phyloP scores from a whole-genome alignment of 92 coral and sea anemone genomes.

The Palythoa grandis region DNA sequence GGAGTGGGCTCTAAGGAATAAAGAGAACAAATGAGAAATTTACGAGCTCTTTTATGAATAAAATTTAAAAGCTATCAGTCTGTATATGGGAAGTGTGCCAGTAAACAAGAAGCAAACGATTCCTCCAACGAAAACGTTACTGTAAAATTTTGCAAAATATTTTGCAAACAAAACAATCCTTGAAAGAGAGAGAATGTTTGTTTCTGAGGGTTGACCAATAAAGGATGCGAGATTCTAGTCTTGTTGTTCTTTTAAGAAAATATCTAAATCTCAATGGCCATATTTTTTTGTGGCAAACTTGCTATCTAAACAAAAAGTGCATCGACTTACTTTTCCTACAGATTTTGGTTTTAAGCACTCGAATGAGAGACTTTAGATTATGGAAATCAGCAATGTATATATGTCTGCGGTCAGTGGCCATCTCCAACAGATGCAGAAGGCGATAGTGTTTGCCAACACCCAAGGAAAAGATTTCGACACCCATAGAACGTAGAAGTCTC shows the following conservation, averaged over 20 bases:
- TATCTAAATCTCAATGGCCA: too few species aligned
- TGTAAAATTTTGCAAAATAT: too few species aligned
- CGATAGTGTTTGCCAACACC: slow-evolving; percentile 74
- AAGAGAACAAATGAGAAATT: too few species aligned
- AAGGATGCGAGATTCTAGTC: too few species aligned
- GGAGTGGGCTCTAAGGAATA: not conserved
- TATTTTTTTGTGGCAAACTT: too few species aligned
- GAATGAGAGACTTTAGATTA: slow-evolving; percentile 58
- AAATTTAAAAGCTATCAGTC: too few species aligned
- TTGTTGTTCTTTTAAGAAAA: not conserved
- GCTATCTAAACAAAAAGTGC: not conserved
- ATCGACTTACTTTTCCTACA: slow-evolving; percentile 39
- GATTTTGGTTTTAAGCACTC: slow-evolving; percentile 70
- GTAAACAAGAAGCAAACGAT: too few species aligned
- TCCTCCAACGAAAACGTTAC: too few species aligned
- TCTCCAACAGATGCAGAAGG: slow-evolving; percentile 52
- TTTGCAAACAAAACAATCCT: not conserved
- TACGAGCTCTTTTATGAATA: too few species aligned
- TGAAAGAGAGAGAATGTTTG: not conserved
- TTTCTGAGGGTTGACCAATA: too few species aligned
- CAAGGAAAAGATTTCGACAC: slow-evolving; percentile 58
- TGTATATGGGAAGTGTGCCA: too few species aligned
- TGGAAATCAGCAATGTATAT: slow-evolving; percentile 68
- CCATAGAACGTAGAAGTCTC: slow-evolving; percentile 45
- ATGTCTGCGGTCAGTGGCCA: slow-evolving; percentile 65